These are phyloP conservation scores for Discoglossus pictus DNA, from an alignment of 2,797 vertebrate genomes.

Conservation along the genomic window DNA sequence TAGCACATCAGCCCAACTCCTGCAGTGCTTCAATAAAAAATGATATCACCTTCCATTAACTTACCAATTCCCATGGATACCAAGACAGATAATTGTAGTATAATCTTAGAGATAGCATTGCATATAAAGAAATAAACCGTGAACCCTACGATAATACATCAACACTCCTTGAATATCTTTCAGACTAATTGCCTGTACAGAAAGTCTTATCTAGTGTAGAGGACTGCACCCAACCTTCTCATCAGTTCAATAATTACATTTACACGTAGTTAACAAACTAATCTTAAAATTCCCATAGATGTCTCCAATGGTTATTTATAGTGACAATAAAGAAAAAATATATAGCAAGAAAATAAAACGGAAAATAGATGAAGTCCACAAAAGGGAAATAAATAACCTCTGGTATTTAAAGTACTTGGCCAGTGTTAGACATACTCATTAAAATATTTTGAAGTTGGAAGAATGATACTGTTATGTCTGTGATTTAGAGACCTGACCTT, in stretches of 20 bases:
- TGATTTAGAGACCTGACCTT: too few relatives aligned
- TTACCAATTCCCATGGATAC: slow-evolving; percentile 18
- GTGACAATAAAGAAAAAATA: too few relatives aligned
- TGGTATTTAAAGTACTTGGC: too few relatives aligned
- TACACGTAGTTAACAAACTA: slow-evolving; percentile 39
- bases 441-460: too few relatives aligned
- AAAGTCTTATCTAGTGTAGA: slow-evolving; percentile 35
- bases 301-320: slow-evolving; percentile 24
- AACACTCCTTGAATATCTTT: slow-evolving; percentile 25
- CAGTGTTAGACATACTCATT: too few relatives aligned
- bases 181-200: slow-evolving; percentile 30
- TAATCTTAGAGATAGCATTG: slow-evolving; percentile 20
- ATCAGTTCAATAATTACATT: slow-evolving; percentile 34
- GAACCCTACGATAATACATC: slow-evolving; percentile 26
- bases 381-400: too few relatives aligned
- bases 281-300: slow-evolving; percentile 31
- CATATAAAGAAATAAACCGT: background rate
- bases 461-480: too few relatives aligned
- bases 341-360: too few relatives aligned
- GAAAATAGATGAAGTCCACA: too few relatives aligned
- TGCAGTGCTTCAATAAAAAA: slow-evolving; percentile 26
- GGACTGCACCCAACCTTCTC: slow-evolving; percentile 23
- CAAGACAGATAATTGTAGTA: slow-evolving; percentile 7
- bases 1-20: slow-evolving; percentile 10
- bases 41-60: slow-evolving; percentile 33